Percentiles rank a stretch among this genome's conserved stretches.
Conservation (phyloP, 2,888 invertebrate species). For the Deroplatys truncata region DNA sequence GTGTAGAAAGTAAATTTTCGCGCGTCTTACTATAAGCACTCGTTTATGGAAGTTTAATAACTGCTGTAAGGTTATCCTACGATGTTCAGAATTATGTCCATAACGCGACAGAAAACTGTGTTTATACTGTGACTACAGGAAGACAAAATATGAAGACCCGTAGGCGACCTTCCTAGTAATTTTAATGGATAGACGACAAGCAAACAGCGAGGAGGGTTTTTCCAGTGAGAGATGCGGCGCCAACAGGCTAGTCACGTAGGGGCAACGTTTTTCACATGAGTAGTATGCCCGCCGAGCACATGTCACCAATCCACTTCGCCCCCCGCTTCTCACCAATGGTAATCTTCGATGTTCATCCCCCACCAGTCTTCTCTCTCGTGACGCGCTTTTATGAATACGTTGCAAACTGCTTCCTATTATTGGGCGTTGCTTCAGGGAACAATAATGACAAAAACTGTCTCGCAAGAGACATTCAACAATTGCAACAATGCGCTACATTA, state of each 20-base stretch:
- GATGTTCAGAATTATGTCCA: no score
- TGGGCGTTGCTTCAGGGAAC: background rate
- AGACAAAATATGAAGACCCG: no score
- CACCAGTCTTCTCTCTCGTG: background rate
- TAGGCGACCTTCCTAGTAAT: background rate
- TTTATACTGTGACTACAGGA: no score
- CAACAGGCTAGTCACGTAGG: background rate
- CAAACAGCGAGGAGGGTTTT: background rate
- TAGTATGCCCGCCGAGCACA: background rate
- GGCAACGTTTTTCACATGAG: background rate
- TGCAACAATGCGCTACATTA: background rate
- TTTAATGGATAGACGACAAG: background rate
- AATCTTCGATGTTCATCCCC: no score
- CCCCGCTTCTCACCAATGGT: background rate
- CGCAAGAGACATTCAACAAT: background rate
- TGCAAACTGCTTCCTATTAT: background rate
- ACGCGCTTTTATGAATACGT: background rate
- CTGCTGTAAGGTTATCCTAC: no score
- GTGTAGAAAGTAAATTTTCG: no score
- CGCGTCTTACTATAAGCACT: no score
- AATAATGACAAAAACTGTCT: background rate
- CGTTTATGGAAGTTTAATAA: no score
- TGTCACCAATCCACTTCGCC: background rate
- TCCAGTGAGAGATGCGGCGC: background rate
- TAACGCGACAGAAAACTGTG: no score